Base-by-base conservation (phyloP, 2,797 vertebrate species). In the Urosaurus nigricauda region DNA sequence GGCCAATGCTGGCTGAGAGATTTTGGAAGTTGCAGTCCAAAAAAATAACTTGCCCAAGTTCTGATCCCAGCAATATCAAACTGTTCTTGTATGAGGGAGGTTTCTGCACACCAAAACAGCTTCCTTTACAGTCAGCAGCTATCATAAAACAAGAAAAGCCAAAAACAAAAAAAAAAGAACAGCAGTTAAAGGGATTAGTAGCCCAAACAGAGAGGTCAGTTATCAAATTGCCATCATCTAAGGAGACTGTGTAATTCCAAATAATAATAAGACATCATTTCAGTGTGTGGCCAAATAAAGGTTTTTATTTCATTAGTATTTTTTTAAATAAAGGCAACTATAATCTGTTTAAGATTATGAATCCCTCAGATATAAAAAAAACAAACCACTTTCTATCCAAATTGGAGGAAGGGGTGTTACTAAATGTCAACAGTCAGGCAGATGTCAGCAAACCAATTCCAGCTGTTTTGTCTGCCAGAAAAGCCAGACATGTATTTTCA, bases 401-500 rank as follows among this genome's bases (percentile, higher is more conserved):
- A 47, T 40, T 60, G 71, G 43, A 53, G 63, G 75, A 78, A 89
- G n/a, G 68, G 9, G 70, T 29, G 29, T 88, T 84, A 37, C 77
- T 90, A 53, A 86, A 80, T 85, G 68, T 58, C 83, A 5, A 17
- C 9, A 0, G 29, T 0, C 58, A 86, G 24, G 1, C 87, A 91
- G 88, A 88, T 60, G 85, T 86, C 77, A 83, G 79, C 83, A 85
- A 74, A 86, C 60, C 19, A 1, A 83, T 65, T 88, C 86, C 88
- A 90, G 87, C 65, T 87, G 80, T 63, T 89, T 63, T 40, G 84
- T 58, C 82, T 24, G 3, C 56, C 78, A 56, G 86, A 89, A 86
- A 83, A 88, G 26, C 24, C 74, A 78, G 83, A 47, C n/a, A 8
- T 13, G 8, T 92, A 87, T 91, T 88, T 90, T 90, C 43, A 84